Evolutionary conservation across 2,888 invertebrate genomes (phyloP).

Genomic region (Caradrina kadenii): DNA sequence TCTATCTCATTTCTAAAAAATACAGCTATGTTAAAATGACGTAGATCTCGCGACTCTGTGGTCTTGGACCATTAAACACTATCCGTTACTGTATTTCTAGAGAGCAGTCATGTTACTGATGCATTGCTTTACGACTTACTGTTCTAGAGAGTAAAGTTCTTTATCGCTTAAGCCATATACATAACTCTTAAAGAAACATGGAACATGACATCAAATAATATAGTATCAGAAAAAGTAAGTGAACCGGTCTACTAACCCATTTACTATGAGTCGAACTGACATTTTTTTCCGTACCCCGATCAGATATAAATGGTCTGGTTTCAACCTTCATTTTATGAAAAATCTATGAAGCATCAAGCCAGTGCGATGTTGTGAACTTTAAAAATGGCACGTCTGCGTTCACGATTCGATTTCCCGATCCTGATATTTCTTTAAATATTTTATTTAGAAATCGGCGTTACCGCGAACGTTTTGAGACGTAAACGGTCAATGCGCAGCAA

Average conservation of each 20-base stretch:
- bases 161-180: background rate
- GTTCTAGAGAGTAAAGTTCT: background rate
- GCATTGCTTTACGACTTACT: background rate
- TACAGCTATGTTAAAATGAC: too few species aligned
- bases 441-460: slow-evolving; percentile 29
- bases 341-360: slow-evolving; percentile 27
- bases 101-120: background rate
- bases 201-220: slow-evolving; percentile 18
- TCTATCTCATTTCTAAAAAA: too few species aligned
- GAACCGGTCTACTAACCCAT: slow-evolving; percentile 34
- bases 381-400: slow-evolving; percentile 43
- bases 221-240: slow-evolving; percentile 4
- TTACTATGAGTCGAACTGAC: slow-evolving; percentile 25
- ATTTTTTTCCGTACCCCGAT: slow-evolving; percentile 34
- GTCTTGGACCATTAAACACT: too few species aligned
- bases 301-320: slow-evolving; percentile 37
- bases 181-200: slow-evolving; percentile 22
- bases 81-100: background rate
- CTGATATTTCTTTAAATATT: slow-evolving; percentile 42
- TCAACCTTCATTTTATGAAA: slow-evolving; percentile 46
- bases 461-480: slow-evolving; percentile 14
- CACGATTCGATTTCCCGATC: slow-evolving; percentile 22
- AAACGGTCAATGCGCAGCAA: slow-evolving; percentile 67
- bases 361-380: slow-evolving; percentile 43
- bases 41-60: too few species aligned